Conservation (phyloP, 2,113 vertebrate species). For the Plotosus lineatus region DNA sequence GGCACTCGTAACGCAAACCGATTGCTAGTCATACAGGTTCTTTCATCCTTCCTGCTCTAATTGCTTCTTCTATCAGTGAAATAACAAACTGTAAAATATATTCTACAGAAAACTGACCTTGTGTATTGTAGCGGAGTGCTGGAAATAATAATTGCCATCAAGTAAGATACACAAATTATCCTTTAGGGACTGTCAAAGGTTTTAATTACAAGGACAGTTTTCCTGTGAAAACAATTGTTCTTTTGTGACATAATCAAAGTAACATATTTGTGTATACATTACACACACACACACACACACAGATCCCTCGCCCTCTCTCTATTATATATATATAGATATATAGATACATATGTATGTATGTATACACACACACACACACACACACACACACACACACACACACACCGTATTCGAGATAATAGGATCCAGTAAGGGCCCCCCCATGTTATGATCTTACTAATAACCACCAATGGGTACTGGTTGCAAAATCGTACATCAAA, state of each 20-base stretch:
- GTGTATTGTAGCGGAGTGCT: constrained; percentile 32
- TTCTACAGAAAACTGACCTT: constrained; percentile 40
- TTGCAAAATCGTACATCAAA: too few species aligned
- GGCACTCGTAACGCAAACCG: constrained; percentile 51
- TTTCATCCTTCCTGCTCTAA: constrained; percentile 38
- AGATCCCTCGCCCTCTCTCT: too few species aligned
- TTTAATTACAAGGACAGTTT: not conserved
- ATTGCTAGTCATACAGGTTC: constrained; percentile 47
- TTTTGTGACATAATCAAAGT: not conserved
- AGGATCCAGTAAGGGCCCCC: too few species aligned
- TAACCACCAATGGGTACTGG: too few species aligned
- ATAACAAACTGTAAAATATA: constrained; percentile 57
- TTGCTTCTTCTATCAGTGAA: constrained; percentile 38
- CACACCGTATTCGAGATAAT: too few species aligned
- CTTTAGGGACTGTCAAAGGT: constrained; percentile 24
- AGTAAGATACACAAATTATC: constrained; percentile 26
- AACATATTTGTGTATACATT: too few species aligned
- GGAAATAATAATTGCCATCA: constrained; percentile 36
- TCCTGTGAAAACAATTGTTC: not conserved
- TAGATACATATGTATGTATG: too few species aligned
- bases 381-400: too few species aligned
- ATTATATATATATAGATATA: too few species aligned
- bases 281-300: too few species aligned
- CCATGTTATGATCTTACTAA: too few species aligned
- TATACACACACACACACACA: too few species aligned